Conservation (phyloP, 2,888 invertebrate genomes). For the Lepidocyrtoides sp. region DNA sequence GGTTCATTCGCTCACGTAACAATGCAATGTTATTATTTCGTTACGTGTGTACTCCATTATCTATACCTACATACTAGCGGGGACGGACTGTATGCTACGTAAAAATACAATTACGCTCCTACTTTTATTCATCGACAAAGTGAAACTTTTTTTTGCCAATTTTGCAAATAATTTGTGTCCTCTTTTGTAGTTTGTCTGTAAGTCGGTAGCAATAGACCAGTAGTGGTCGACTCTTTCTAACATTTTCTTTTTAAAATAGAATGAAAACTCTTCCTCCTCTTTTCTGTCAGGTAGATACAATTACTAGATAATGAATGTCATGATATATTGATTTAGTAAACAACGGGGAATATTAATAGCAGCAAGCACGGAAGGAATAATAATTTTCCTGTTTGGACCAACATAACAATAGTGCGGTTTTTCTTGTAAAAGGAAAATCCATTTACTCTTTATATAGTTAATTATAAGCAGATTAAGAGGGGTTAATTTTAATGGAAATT, state of each 20-base stretch:
- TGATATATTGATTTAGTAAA: conserved; percentile 48
- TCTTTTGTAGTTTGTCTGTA: background rate
- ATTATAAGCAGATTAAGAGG: background rate
- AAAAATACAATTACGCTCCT: conserved; percentile 21
- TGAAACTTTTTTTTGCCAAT: conserved; percentile 15
- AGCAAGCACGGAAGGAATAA: background rate
- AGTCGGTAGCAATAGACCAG: conserved; percentile 4
- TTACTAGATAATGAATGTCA: conserved; percentile 50
- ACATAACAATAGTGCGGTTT: too few species aligned
- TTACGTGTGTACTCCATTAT: background rate
- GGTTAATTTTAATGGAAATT: conserved; percentile 70
- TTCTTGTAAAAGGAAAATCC: background rate
- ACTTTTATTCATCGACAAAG: too few species aligned
- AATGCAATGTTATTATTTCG: conserved; percentile 33
- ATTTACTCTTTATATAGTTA: background rate
- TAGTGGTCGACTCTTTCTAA: background rate
- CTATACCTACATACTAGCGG: background rate
- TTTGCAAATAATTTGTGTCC: background rate
- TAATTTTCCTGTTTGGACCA: too few species aligned
- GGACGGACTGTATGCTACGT: background rate
- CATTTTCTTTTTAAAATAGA: conserved; percentile 3
- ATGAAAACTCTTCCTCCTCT: conserved; percentile 32
- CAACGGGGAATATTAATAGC: conserved; percentile 16
- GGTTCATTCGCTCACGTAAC: conserved; percentile 4
- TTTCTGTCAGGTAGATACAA: background rate